Conservation (phyloP, 2,888 invertebrate genomes). For the Pherbina coryleti region DNA sequence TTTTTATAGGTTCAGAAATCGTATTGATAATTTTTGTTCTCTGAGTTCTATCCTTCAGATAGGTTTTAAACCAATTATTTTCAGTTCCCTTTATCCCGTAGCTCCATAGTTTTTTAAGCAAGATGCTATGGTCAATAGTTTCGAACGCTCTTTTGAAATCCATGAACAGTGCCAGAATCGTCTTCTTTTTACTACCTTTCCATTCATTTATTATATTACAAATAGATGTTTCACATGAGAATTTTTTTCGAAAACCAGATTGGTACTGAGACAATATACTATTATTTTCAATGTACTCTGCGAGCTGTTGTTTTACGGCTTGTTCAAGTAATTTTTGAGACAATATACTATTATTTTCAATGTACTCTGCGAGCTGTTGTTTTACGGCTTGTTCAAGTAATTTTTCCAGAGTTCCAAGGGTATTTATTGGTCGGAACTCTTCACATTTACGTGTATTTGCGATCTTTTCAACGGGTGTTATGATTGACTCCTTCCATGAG, state of each 20-base stretch:
- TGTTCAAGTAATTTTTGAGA: too few species aligned
- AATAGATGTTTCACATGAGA: slow-evolving; percentile 16
- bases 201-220: slow-evolving; percentile 26
- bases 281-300: slow-evolving; percentile 20
- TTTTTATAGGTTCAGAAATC: neutral
- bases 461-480: slow-evolving; percentile 24
- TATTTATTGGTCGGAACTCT: too few species aligned
- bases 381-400: slow-evolving; percentile 30
- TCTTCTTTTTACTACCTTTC: slow-evolving; percentile 23
- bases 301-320: slow-evolving; percentile 25
- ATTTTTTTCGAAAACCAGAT: slow-evolving; percentile 23
- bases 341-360: slow-evolving; percentile 25
- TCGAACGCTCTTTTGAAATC: slow-evolving; percentile 37
- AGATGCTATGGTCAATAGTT: slow-evolving; percentile 12
- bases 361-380: slow-evolving; percentile 15
- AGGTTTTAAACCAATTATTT: neutral
- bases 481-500: slow-evolving; percentile 31
- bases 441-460: neutral
- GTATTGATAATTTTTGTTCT: neutral
- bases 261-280: slow-evolving; percentile 26
- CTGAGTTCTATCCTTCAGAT: neutral
- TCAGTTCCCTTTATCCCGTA: neutral
- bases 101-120: slow-evolving; percentile 10
- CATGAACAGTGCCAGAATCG: slow-evolving; percentile 26
- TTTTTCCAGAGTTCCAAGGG: slow-evolving; percentile 13